phyloP scores from a whole-genome alignment of 1,140 invertebrate species.

The Choristoneura fumiferana region DNA sequence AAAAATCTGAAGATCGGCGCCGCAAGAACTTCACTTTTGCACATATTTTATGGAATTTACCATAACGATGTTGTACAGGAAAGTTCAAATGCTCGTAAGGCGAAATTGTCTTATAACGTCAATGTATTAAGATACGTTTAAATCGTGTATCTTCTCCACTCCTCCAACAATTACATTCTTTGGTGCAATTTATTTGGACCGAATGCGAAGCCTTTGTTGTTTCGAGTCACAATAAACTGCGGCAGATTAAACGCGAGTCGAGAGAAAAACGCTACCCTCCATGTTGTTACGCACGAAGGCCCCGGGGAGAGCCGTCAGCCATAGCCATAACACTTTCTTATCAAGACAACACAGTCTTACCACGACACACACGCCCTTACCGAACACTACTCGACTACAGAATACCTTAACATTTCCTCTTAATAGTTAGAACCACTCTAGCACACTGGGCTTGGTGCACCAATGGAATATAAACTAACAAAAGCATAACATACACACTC shows the following conservation, averaged over 20 bases:
- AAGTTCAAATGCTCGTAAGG: no score
- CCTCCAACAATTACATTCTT: conserved; percentile 14
- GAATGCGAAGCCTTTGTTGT: conserved; percentile 26
- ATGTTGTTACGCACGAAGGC: conserved; percentile 42
- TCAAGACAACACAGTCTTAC: conserved; percentile 21
- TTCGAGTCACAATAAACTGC: conserved; percentile 39
- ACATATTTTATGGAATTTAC: background rate
- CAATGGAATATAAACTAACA: conserved; percentile 2
- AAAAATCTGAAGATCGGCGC: conserved; percentile 20
- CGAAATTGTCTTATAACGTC: no score
- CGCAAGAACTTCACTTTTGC: conserved; percentile 9
- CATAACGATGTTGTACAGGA: no score
- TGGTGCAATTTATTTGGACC: conserved; percentile 23
- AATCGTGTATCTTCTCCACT: no score
- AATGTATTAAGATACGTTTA: no score
- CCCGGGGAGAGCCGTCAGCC: conserved; percentile 41
- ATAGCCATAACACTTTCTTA: conserved; percentile 29
- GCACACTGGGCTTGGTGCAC: background rate
- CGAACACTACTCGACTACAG: background rate
- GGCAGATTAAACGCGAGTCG: conserved; percentile 47
- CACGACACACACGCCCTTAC: background rate
- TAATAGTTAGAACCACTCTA: conserved; percentile 15
- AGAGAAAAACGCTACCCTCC: conserved; percentile 37
- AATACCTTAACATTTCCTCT: conserved; percentile 7
- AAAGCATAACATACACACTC: background rate